These are phyloP conservation scores for Gymnoscopelus microlampas DNA, from an alignment of 2,797 vertebrate species.

Conservation along the genomic window DNA sequence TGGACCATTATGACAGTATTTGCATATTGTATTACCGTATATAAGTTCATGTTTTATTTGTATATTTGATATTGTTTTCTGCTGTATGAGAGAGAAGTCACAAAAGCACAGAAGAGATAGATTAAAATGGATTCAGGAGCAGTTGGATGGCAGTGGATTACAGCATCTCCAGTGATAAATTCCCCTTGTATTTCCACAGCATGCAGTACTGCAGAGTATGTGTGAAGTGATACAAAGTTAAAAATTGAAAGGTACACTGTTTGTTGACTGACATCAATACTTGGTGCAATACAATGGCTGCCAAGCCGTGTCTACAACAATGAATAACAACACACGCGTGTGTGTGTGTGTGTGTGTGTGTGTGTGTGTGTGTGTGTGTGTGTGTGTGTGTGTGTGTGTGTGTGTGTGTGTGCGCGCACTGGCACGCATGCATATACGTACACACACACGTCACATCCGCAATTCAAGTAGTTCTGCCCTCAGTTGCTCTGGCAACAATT, in stretches of 20 bases:
- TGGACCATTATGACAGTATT: no score
- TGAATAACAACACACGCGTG: no score
- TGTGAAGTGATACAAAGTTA: neutral
- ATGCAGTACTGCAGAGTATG: conserved; percentile 4
- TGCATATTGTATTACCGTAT: no score
- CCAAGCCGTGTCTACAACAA: no score
- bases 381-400: no score
- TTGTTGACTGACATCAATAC: conserved; percentile 6
- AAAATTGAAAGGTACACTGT: neutral
- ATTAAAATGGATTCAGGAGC: neutral
- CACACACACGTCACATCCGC: neutral
- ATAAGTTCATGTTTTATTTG: no score
- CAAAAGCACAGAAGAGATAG: neutral
- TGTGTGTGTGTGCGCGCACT: no score
- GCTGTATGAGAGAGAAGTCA: neutral
- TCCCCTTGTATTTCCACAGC: neutral
- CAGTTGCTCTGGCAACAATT: conserved; percentile 57
- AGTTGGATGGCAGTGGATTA: neutral
- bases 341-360: no score
- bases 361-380: no score
- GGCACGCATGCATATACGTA: conserved; percentile 17
- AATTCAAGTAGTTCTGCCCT: conserved; percentile 32
- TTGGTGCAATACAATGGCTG: no score
- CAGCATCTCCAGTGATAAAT: neutral
- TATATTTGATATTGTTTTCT: no score